Conservation (phyloP, 2,797 vertebrate species). For the Argya squamiceps region DNA sequence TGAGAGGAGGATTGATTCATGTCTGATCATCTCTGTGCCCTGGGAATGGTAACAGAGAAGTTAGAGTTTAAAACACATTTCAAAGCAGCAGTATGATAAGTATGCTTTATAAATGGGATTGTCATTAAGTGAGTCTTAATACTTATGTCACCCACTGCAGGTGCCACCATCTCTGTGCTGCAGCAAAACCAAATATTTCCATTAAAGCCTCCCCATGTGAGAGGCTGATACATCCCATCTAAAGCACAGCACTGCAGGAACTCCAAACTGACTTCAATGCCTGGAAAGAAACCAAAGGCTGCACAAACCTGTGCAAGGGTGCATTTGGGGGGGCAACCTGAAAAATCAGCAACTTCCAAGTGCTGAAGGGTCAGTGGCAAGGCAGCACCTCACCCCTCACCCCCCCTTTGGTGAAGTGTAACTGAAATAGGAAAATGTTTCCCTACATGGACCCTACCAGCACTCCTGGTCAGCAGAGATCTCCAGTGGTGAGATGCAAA, state of each 20-base stretch:
- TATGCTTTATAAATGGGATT: neutral
- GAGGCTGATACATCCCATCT: accelerated
- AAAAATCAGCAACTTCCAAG: neutral
- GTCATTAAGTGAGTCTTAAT: neutral
- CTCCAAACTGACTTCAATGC: accelerated
- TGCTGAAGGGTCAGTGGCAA: accelerated
- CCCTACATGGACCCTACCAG: neutral
- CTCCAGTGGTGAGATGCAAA: accelerated
- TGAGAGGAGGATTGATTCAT: neutral
- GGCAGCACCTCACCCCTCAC: accelerated
- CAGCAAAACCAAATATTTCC: neutral
- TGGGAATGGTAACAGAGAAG: neutral
- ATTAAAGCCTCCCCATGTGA: neutral
- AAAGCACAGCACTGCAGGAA: neutral
- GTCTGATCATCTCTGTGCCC: neutral
- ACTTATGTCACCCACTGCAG: neutral
- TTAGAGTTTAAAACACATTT: neutral
- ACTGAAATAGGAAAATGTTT: neutral
- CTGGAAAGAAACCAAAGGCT: neutral
- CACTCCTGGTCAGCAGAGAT: neutral
- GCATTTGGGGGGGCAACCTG: too few species aligned
- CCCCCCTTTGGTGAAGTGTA: neutral
- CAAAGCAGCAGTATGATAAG: neutral
- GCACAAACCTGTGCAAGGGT: neutral
- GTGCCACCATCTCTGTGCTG: neutral